Evolutionary conservation across 2,888 invertebrate genomes (phyloP).

Genomic region (Scaptomyza caliginosa): DNA sequence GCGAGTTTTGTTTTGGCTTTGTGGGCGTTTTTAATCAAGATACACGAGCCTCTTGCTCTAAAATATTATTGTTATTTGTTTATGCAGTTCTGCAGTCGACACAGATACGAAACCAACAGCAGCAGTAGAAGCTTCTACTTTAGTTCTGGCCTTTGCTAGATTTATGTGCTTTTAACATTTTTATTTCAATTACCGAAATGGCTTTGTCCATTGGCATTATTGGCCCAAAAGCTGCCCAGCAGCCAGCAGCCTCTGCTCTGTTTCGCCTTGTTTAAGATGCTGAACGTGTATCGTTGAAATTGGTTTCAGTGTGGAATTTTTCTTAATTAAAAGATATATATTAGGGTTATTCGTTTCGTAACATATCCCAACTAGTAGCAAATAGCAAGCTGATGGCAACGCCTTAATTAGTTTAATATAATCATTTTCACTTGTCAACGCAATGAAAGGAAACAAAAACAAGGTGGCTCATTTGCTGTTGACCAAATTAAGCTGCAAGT

Average conservation of each 20-base stretch:
- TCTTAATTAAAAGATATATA: background rate
- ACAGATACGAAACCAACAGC: slow-evolving; percentile 19
- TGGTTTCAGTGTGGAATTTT: background rate
- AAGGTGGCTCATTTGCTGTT: slow-evolving; percentile 28
- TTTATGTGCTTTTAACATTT: slow-evolving; percentile 49
- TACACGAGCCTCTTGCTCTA: slow-evolving; percentile 50
- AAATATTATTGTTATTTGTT: slow-evolving; percentile 65
- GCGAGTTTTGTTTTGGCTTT: slow-evolving; percentile 21
- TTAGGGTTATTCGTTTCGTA: too few species aligned
- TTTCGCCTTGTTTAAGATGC: background rate
- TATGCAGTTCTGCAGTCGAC: slow-evolving; percentile 39
- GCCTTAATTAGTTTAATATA: slow-evolving; percentile 72
- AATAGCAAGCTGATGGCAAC: too few species aligned
- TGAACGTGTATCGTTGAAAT: background rate
- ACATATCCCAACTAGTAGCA: too few species aligned
- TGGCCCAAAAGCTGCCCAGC: slow-evolving; percentile 20
- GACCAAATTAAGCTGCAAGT: slow-evolving; percentile 71
- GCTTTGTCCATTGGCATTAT: slow-evolving; percentile 42
- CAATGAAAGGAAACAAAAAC: slow-evolving; percentile 39
- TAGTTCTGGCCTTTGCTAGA: slow-evolving; percentile 21
- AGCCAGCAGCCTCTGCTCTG: slow-evolving; percentile 13
- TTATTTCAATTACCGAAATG: slow-evolving; percentile 60
- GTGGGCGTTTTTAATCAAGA: slow-evolving; percentile 66
- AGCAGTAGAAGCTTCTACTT: slow-evolving; percentile 12
- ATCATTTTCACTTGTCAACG: slow-evolving; percentile 70